Percentiles rank a stretch among this genome's conserved stretches.
Conservation (phyloP, 1,140 invertebrate genomes). For the Lepidotrigona ventralis region DNA sequence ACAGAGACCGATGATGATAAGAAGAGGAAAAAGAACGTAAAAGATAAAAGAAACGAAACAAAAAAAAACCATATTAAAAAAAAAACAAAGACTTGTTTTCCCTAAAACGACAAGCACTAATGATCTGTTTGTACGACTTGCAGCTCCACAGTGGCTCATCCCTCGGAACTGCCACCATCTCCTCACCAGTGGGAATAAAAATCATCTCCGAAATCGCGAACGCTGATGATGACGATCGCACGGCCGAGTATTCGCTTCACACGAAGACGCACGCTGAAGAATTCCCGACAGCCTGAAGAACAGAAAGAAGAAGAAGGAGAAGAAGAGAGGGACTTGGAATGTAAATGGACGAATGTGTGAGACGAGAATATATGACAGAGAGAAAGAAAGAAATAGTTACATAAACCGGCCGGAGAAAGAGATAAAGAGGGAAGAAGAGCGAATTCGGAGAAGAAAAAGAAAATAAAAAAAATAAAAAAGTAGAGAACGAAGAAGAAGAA, state of each 20-base stretch:
- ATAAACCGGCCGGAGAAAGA: not conserved
- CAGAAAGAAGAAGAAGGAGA: conserved; percentile 1
- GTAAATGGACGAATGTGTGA: no score
- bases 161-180: conserved; percentile 97
- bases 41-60: conserved; percentile 2
- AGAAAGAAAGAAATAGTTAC: not conserved
- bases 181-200: conserved; percentile 97
- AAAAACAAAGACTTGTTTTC: conserved; percentile 32
- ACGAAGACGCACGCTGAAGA: conserved; percentile 43
- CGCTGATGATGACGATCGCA: conserved; percentile 2
- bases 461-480: conserved; percentile 3
- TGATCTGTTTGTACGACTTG: conserved; percentile 76
- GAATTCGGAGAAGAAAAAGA: conserved; percentile 1
- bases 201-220: conserved; percentile 59
- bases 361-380: not conserved
- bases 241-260: conserved; percentile 30
- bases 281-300: conserved; percentile 48
- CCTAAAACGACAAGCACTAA: conserved; percentile 52
- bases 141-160: conserved; percentile 98
- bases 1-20: no score
- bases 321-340: not conserved
- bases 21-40: not conserved
- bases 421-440: not conserved
- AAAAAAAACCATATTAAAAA: not conserved
- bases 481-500: conserved; percentile 46